Percentiles rank a stretch among this genome's conserved stretches.
These are phyloP conservation scores for Tipula vernalis DNA, from an alignment of 2,888 invertebrate species.

Conservation along the genomic window DNA sequence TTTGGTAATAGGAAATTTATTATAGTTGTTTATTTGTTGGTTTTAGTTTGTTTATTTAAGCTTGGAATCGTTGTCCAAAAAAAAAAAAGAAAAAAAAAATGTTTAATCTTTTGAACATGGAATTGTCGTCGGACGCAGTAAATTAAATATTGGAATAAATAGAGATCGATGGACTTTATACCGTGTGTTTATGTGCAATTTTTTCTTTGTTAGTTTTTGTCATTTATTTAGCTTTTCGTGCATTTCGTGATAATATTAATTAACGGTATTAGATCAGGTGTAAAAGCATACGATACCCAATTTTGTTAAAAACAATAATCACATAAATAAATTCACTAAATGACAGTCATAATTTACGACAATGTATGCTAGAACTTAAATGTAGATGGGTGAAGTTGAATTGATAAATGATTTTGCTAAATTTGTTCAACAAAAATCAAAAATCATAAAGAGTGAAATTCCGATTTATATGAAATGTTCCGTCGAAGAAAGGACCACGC, in stretches of 20 bases:
- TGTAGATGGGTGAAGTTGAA: no score
- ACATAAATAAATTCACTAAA: no score
- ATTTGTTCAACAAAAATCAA: no score
- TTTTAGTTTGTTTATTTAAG: constrained; percentile 4
- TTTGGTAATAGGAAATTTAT: constrained; percentile 4
- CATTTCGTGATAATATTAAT: not conserved
- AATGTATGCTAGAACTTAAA: no score
- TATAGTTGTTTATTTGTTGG: not conserved
- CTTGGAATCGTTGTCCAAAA: not conserved
- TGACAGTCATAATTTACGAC: no score
- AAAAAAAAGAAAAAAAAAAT: not conserved
- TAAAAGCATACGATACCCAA: no score
- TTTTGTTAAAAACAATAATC: no score
- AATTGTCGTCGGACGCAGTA: not conserved
- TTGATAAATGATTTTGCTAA: no score
- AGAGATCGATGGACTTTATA: not conserved
- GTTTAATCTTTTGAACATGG: not conserved
- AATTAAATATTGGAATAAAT: not conserved
- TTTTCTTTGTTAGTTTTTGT: not conserved
- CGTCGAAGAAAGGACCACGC: no score
- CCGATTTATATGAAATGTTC: no score
- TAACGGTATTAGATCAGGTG: no score
- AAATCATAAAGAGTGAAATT: no score
- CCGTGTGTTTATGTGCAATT: not conserved
- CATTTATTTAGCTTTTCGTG: not conserved